A percentile compares a stretch with the other conserved stretches of the same genome.
phyloP scores from a whole-genome alignment of 2,113 vertebrate genomes.

The Heliornis fulica region DNA sequence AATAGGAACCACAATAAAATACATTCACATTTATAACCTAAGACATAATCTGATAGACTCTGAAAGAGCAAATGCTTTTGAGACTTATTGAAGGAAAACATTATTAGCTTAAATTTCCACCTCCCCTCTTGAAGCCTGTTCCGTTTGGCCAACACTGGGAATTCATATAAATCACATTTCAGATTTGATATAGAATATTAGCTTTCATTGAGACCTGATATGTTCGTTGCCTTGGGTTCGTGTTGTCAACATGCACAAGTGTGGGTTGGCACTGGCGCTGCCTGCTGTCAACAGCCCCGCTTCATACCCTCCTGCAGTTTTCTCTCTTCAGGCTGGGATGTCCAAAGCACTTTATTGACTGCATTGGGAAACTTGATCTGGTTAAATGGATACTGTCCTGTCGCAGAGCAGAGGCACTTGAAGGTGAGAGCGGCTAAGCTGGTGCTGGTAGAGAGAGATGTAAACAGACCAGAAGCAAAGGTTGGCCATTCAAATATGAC shows the following conservation, averaged over 20 bases:
- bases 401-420: neutral
- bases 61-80: neutral
- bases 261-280: neutral
- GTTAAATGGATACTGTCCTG: neutral
- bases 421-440: neutral
- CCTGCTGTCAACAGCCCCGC: neutral
- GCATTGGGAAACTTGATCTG: neutral
- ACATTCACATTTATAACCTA: neutral
- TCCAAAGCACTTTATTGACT: neutral
- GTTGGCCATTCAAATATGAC: neutral
- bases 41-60: conserved; percentile 10
- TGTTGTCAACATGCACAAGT: neutral
- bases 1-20: neutral
- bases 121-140: neutral
- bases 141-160: neutral
- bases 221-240: neutral
- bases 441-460: neutral
- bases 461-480: neutral
- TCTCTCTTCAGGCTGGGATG: neutral
- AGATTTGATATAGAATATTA: conserved; percentile 29
- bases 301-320: neutral
- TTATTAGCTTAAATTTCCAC: neutral
- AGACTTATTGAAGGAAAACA: conserved; percentile 8
- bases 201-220: neutral
- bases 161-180: neutral